Conservation (phyloP, 2,888 invertebrate genomes). For the Tolmerus cingulatus region DNA sequence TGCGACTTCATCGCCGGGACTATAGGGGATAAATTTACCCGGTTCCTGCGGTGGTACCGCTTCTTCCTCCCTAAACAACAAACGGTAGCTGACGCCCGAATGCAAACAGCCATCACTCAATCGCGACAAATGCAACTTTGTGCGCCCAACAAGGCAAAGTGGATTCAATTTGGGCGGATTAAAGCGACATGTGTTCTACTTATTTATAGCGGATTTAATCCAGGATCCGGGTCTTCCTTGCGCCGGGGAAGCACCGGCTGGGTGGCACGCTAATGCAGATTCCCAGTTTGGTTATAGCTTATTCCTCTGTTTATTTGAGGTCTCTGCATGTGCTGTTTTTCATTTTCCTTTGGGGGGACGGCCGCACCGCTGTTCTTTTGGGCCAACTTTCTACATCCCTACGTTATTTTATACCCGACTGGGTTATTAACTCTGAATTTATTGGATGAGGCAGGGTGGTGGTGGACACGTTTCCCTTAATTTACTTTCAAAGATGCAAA, state of each 20-base stretch:
- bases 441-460: conserved; percentile 21
- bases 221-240: conserved; percentile 21
- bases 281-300: not conserved
- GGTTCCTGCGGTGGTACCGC: not conserved
- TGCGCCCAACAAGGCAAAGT: conserved; percentile 35
- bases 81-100: not conserved
- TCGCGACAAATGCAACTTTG: conserved; percentile 38
- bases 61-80: not conserved
- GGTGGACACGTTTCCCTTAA: conserved; percentile 44
- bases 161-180: conserved; percentile 49
- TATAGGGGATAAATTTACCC: not conserved
- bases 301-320: conserved; percentile 16
- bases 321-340: not conserved
- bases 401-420: not conserved
- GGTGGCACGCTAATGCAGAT: not conserved
- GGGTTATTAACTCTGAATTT: conserved; percentile 40
- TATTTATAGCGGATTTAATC: conserved; percentile 49
- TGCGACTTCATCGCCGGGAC: not conserved
- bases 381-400: not conserved
- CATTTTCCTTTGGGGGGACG: not conserved
- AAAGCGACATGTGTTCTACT: conserved; percentile 49
- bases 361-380: not conserved
- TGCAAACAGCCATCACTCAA: conserved; percentile 32
- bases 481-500: conserved; percentile 42
- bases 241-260: not conserved